These are phyloP conservation scores for Halichoerus grypus DNA, from an alignment of 2,113 vertebrate species.

Conservation along the genomic window DNA sequence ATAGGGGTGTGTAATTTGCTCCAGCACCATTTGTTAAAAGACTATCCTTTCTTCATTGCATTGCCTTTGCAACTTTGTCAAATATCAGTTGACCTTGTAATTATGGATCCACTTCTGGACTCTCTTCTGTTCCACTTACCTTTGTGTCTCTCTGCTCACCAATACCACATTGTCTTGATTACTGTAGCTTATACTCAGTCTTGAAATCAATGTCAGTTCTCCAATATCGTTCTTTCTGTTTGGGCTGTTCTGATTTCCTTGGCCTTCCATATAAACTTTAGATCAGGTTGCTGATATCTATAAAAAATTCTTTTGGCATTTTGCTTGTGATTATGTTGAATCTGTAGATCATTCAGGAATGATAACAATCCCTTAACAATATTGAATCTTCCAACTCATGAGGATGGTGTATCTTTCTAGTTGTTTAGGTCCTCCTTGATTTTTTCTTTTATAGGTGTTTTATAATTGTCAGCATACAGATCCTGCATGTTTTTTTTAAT, in stretches of 20 bases:
- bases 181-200: background rate
- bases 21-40: background rate
- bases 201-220: background rate
- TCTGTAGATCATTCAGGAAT: background rate
- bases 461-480: background rate
- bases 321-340: constrained; percentile 21
- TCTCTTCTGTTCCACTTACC: background rate
- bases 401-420: background rate
- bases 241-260: background rate
- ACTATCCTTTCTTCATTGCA: background rate
- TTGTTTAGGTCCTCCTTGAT: background rate
- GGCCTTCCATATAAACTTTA: background rate
- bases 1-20: background rate
- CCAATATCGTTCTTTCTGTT: background rate
- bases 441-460: background rate
- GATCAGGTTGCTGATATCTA: background rate
- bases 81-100: background rate
- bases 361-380: background rate
- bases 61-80: background rate
- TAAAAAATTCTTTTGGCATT: background rate
- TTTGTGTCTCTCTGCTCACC: background rate
- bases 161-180: background rate
- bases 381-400: background rate
- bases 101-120: background rate
- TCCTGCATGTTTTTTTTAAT: background rate